Conservation (phyloP, 2,797 vertebrate species). For the Pelobates cultripes region DNA sequence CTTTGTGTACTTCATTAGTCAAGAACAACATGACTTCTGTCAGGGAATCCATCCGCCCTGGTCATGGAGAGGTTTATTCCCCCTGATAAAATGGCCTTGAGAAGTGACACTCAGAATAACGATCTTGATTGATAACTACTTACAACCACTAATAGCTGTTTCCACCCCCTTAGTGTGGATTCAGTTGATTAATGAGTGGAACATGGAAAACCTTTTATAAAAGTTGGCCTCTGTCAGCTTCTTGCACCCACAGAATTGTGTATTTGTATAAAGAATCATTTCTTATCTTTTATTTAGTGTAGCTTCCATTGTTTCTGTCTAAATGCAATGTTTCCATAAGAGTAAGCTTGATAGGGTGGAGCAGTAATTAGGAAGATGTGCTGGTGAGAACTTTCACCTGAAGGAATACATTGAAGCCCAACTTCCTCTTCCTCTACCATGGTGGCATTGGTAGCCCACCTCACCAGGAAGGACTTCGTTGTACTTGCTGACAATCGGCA, state of each 20-base stretch:
- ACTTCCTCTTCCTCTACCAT: constrained; percentile 57
- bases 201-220: constrained; percentile 27
- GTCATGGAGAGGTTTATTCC: neutral
- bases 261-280: neutral
- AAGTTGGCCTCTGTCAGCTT: constrained; percentile 22
- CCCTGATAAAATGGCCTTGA: constrained; percentile 1
- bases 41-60: constrained; percentile 32
- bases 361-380: constrained; percentile 14
- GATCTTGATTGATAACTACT: constrained; percentile 45
- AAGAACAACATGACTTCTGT: constrained; percentile 12
- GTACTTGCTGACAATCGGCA: constrained; percentile 72
- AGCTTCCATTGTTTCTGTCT: constrained; percentile 18
- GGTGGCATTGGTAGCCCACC: constrained; percentile 61
- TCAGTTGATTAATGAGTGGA: constrained; percentile 43
- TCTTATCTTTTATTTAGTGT: constrained; percentile 9
- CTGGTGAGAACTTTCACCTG: constrained; percentile 20
- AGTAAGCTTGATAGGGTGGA: neutral
- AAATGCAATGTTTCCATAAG: constrained; percentile 8
- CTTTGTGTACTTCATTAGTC: constrained; percentile 8
- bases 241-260: constrained; percentile 27
- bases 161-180: constrained; percentile 21
- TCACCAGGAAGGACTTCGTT: constrained; percentile 69
- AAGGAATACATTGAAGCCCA: constrained; percentile 20
- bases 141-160: constrained; percentile 43
- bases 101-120: constrained; percentile 44